Conservation (phyloP, 2,888 invertebrate species). For the Drosophila flavopinicola region DNA sequence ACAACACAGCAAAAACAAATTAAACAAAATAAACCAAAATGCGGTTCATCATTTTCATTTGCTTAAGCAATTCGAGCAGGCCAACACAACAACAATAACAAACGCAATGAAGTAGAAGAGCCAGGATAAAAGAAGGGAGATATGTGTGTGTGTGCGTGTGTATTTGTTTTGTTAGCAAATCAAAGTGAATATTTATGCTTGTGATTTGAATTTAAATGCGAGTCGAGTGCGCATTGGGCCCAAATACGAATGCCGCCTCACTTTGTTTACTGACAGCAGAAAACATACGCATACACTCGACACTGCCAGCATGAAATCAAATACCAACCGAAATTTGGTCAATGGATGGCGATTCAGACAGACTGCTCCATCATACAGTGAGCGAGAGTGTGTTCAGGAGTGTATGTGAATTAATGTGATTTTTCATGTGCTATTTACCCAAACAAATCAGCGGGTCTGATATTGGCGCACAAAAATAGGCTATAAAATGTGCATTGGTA, state of each 20-base stretch:
- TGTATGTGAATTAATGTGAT: slow-evolving; percentile 28
- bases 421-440: slow-evolving; percentile 15
- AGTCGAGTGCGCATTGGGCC: slow-evolving; percentile 50
- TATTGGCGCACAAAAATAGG: slow-evolving; percentile 14
- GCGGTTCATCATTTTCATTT: slow-evolving; percentile 68
- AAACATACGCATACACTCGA: slow-evolving; percentile 20
- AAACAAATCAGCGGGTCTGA: neutral
- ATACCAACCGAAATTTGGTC: slow-evolving; percentile 32
- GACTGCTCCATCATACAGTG: slow-evolving; percentile 21
- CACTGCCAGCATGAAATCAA: slow-evolving; percentile 52
- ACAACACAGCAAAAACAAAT: slow-evolving; percentile 29
- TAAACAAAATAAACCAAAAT: slow-evolving; percentile 50
- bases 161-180: slow-evolving; percentile 36
- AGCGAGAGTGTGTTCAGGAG: neutral
- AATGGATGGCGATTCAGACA: slow-evolving; percentile 46
- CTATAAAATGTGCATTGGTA: neutral
- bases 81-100: slow-evolving; percentile 39
- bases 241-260: slow-evolving; percentile 17
- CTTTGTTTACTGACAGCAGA: slow-evolving; percentile 35
- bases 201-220: slow-evolving; percentile 74
- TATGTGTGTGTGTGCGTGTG: slow-evolving; percentile 1
- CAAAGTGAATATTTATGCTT: slow-evolving; percentile 57
- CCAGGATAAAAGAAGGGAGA: neutral
- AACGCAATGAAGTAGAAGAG: slow-evolving; percentile 12
- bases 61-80: slow-evolving; percentile 43